Evolutionary conservation across 2,113 vertebrate genomes (phyloP).

Genomic region (Chloropsis cyanopogon): DNA sequence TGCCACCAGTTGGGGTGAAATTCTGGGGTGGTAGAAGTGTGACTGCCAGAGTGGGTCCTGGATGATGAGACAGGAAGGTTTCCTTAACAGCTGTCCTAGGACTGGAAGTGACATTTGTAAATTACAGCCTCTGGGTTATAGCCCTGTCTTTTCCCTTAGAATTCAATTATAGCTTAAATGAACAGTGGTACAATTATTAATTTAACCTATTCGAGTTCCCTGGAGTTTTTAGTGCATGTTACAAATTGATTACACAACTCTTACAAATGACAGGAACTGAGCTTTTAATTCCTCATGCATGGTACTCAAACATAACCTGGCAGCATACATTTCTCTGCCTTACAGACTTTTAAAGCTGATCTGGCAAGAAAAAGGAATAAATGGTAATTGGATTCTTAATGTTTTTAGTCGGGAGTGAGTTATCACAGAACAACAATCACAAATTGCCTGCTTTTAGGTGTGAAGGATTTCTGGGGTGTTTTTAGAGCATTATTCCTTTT

Average conservation of each 20-base stretch:
- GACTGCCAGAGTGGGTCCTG: neutral
- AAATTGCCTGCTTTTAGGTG: neutral
- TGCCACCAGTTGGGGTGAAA: neutral
- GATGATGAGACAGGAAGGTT: neutral
- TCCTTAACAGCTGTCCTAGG: neutral
- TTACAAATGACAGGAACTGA: neutral
- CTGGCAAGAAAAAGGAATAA: neutral
- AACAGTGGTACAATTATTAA: neutral
- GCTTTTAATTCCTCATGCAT: neutral
- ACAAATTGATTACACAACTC: constrained; percentile 1
- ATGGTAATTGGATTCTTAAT: neutral
- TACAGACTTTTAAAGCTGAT: neutral
- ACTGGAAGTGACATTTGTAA: neutral
- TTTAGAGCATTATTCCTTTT: neutral
- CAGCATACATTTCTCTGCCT: accelerated
- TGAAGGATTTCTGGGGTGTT: neutral
- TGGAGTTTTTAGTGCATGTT: neutral
- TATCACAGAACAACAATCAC: neutral
- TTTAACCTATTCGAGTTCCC: neutral
- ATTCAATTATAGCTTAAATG: neutral
- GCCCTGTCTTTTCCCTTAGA: neutral
- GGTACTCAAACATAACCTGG: neutral
- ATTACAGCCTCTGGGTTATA: neutral
- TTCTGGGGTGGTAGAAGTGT: neutral
- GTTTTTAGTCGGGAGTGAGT: neutral